Base-by-base conservation (phyloP, 2,888 invertebrate species). In the Dynastes grantii region DNA sequence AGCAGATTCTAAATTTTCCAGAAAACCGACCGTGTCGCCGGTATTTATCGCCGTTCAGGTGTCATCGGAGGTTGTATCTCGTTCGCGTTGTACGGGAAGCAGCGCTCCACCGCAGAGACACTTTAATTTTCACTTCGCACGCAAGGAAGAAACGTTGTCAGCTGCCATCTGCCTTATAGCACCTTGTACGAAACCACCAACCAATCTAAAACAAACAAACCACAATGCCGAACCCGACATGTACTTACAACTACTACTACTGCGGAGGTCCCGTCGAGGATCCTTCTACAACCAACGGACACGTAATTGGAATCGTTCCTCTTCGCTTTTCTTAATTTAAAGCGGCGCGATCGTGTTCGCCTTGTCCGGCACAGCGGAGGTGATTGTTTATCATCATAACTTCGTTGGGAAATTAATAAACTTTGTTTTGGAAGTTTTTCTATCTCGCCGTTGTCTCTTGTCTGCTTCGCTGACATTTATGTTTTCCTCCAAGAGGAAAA, bases 51-150 rank as follows among this genome's bases (percentile, higher is more conserved):
- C 65, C 8, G 40, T 45, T 65, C 40, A 65, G 22, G 45, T 65
- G 65, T 65, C 65, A 65, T 8, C 55, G 55, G 22, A 22, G n/a
- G 22, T 55, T 22, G 55, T 55, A 53, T 53, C 53, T 53, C 16
- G 53, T 53, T 16, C 53, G 2, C 53, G 22, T 16, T 45, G 45
- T 22, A 16, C 2, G 22, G 55, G 55, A 22, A 55, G 55, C n/a
- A 22, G 6, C 22, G 55, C 55, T n/a, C n/a, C 8, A 37, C 51
- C 55, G 53, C 61, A 55, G 55, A 40, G 73, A 73, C 58, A 58
- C 61, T 58, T 73, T 73, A 73, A 73, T 73, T 73, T 73, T 73
- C 55, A 73, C 58, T 73, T 73, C 22, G 40, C 65, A 40, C 45
- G 65, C 65, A 16, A 65, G 16, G 40, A 73, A 58, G 73, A 27